Evolutionary conservation across 2,888 invertebrate genomes (phyloP).

Genomic region (Altica lythri): DNA sequence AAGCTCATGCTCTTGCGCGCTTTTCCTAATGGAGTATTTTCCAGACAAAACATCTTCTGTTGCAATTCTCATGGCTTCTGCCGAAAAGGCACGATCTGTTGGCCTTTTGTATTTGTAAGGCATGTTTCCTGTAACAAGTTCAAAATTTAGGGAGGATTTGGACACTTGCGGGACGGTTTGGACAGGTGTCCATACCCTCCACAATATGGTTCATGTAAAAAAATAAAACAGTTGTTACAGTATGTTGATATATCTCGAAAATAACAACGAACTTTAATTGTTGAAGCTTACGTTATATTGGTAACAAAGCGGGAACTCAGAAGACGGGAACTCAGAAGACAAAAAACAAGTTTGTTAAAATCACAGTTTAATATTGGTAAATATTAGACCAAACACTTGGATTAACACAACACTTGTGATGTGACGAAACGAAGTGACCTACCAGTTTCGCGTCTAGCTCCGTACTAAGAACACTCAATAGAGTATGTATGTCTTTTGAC

Average conservation of each 20-base stretch:
- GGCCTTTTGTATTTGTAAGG: background rate
- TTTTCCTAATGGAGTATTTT: slow-evolving; percentile 7
- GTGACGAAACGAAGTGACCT: background rate
- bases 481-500: background rate
- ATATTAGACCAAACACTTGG: background rate
- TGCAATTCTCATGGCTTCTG: slow-evolving; percentile 2
- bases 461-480: background rate
- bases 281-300: background rate
- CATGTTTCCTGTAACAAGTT: too few relatives aligned
- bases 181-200: background rate
- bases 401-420: background rate
- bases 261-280: background rate
- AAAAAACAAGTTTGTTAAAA: background rate
- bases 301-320: background rate
- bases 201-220: background rate
- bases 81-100: slow-evolving; percentile 2
- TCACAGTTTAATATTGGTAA: background rate
- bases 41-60: slow-evolving; percentile 2
- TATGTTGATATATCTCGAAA: background rate
- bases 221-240: background rate
- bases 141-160: background rate
- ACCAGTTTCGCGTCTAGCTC: background rate
- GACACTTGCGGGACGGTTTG: background rate
- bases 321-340: too few relatives aligned
- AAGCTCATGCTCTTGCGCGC: background rate